Conservation (phyloP, 2,888 invertebrate species). For the Furcula furcula region DNA sequence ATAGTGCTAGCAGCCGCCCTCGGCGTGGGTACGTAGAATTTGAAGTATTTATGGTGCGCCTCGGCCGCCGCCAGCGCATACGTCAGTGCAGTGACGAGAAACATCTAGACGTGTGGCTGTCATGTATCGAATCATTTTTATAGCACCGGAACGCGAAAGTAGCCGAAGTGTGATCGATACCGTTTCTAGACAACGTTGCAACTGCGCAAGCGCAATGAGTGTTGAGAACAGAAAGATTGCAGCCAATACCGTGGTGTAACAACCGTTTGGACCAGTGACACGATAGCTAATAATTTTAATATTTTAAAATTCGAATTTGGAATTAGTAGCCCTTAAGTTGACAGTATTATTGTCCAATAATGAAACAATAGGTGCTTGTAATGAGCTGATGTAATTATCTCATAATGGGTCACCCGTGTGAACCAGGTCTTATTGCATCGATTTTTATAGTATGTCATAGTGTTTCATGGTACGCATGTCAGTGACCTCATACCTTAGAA, state of each 20-base stretch:
- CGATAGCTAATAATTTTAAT: slow-evolving; percentile 1
- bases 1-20: slow-evolving; percentile 84
- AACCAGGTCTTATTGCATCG: slow-evolving; percentile 26
- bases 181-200: slow-evolving; percentile 49
- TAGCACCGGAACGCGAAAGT: slow-evolving; percentile 48
- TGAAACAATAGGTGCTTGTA: slow-evolving; percentile 23
- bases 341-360: background rate
- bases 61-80: slow-evolving; percentile 12
- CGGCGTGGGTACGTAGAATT: slow-evolving; percentile 85
- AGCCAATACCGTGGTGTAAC: slow-evolving; percentile 46
- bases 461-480: slow-evolving; percentile 20
- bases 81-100: slow-evolving; percentile 39
- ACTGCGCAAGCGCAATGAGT: slow-evolving; percentile 42
- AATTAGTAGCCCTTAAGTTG: background rate
- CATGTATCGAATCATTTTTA: slow-evolving; percentile 36
- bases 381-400: slow-evolving; percentile 23
- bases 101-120: slow-evolving; percentile 30
- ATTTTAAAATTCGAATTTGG: background rate
- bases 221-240: slow-evolving; percentile 52
- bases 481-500: slow-evolving; percentile 23
- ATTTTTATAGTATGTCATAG: slow-evolving; percentile 14
- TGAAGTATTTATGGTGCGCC: slow-evolving; percentile 71
- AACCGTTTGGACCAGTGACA: slow-evolving; percentile 26
- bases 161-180: slow-evolving; percentile 52
- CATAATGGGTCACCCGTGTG: slow-evolving; percentile 20